Percentiles rank a stretch among this genome's conserved stretches.
These are phyloP conservation scores for Potamilus streckersoni DNA, from an alignment of 1,140 invertebrate species.

Conservation along the genomic window DNA sequence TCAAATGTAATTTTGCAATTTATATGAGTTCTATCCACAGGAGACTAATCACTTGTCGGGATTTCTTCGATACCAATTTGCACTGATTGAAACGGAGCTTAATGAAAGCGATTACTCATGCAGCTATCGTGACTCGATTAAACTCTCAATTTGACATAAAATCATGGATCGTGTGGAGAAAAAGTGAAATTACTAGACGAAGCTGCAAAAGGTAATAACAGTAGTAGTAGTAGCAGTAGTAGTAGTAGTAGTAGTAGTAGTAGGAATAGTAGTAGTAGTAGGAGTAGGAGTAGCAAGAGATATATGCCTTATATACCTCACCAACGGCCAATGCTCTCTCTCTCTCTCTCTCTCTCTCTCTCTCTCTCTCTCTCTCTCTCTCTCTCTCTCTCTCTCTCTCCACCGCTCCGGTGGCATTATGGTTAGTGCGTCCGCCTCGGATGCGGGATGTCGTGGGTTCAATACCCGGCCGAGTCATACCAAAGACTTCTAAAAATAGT, in stretches of 20 bases:
- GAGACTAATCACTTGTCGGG: constrained; percentile 11
- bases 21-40: constrained; percentile 16
- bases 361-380: too few species aligned
- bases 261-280: too few species aligned
- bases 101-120: constrained; percentile 16
- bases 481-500: too few species aligned
- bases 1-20: constrained; percentile 10
- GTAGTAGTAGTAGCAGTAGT: not conserved
- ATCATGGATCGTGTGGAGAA: constrained; percentile 35
- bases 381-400: too few species aligned
- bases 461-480: too few species aligned
- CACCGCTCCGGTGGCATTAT: too few species aligned
- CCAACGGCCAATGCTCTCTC: constrained; percentile 24
- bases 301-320: too few species aligned
- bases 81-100: constrained; percentile 23
- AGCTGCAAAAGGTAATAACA: not conserved
- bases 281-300: not conserved
- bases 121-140: constrained; percentile 17
- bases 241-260: too few species aligned
- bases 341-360: too few species aligned
- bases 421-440: too few species aligned
- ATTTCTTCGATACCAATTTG: constrained; percentile 26
- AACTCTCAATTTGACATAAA: constrained; percentile 25
- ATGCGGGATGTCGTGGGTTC: too few species aligned
- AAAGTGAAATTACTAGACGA: constrained; percentile 24